Conservation (phyloP, 2,113 vertebrate genomes). For the Notothenia rossii region DNA sequence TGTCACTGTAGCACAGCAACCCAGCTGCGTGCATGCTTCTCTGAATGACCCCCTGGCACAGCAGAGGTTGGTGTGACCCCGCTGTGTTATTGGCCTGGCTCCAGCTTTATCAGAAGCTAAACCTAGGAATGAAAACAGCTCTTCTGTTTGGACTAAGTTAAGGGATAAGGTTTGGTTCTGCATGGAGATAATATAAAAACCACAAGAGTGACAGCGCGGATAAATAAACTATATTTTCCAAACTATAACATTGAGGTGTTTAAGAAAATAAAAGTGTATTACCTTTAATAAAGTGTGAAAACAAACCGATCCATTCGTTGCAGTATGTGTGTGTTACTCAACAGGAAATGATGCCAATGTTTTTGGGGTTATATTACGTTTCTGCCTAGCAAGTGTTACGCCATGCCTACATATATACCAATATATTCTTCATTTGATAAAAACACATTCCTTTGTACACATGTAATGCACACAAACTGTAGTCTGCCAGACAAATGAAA, state of each 20-base stretch:
- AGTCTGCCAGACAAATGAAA: constrained; percentile 21
- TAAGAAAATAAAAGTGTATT: constrained; percentile 40
- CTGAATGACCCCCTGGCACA: constrained; percentile 52
- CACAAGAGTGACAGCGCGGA: constrained; percentile 57
- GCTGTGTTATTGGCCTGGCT: constrained; percentile 72
- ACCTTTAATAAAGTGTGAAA: constrained; percentile 63
- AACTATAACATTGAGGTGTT: constrained; percentile 35
- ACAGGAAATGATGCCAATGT: constrained; percentile 52
- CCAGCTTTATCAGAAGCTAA: constrained; percentile 57
- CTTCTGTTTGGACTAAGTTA: constrained; percentile 75
- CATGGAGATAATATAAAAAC: constrained; percentile 41
- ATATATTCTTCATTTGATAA: constrained; percentile 6
- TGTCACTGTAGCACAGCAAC: constrained; percentile 56
- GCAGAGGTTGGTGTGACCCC: constrained; percentile 66
- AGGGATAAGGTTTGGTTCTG: constrained; percentile 45
- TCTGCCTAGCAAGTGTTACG: constrained; percentile 30
- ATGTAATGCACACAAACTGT: constrained; percentile 21
- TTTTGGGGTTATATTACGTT: constrained; percentile 30
- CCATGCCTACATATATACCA: neutral
- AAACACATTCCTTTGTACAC: constrained; percentile 27
- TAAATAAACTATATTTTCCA: constrained; percentile 66
- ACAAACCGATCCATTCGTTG: constrained; percentile 32
- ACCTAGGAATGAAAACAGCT: constrained; percentile 75
- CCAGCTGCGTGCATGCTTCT: constrained; percentile 22
- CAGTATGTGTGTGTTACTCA: constrained; percentile 28